These are phyloP conservation scores for Bradypus variegatus DNA, from an alignment of 2,797 vertebrate genomes.

Conservation along the genomic window DNA sequence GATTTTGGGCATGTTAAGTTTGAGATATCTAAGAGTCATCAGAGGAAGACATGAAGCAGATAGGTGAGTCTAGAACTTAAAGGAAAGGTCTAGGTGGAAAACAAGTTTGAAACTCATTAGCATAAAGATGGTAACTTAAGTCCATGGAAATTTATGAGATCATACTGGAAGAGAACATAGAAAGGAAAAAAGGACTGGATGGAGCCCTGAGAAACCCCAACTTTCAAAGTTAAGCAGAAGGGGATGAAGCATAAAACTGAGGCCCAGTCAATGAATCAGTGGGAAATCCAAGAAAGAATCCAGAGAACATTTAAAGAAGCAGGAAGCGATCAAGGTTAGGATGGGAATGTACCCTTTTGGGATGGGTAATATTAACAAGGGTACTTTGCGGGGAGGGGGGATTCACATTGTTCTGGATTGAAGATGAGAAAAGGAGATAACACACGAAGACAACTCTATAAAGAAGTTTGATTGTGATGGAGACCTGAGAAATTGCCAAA, in stretches of 20 bases:
- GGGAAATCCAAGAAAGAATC: neutral
- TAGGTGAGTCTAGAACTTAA: neutral
- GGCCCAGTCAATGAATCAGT: neutral
- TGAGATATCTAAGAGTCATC: neutral
- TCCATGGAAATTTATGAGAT: neutral
- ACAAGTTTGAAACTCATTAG: slow-evolving; percentile 16
- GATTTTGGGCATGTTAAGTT: neutral
- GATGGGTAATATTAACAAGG: neutral
- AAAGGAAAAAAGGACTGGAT: neutral
- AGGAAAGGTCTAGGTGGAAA: neutral
- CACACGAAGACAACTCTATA: neutral
- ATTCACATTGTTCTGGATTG: neutral
- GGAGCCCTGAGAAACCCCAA: neutral
- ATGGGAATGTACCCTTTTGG: neutral
- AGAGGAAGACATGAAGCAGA: slow-evolving; percentile 9
- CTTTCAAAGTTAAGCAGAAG: neutral
- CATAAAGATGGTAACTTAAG: neutral
- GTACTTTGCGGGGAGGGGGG: neutral
- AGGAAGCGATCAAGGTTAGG: neutral
- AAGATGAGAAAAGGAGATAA: neutral
- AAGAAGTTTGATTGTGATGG: neutral
- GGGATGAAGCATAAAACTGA: neutral
- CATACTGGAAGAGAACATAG: neutral
- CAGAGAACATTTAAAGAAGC: neutral
- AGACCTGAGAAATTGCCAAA: neutral